Percentiles rank a stretch among this genome's conserved stretches.
Conservation (phyloP, 2,797 vertebrate genomes). For the Austrolebias charrua region DNA sequence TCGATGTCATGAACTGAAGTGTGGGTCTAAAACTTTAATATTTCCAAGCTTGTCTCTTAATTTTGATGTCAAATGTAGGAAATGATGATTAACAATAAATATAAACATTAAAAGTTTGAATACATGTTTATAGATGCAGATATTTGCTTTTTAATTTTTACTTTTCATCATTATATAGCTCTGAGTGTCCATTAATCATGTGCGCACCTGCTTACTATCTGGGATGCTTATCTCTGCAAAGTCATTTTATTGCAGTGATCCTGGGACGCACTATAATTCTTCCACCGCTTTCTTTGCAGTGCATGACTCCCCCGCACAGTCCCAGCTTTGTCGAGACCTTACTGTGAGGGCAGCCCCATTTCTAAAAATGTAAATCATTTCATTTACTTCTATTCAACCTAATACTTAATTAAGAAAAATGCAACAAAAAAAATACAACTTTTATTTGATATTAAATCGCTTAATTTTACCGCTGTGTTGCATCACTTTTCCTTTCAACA, state of each 20-base stretch:
- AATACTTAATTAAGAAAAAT: background rate
- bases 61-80: background rate
- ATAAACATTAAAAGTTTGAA: background rate
- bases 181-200: constrained; percentile 10
- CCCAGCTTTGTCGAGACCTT: constrained; percentile 87
- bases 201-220: constrained; percentile 20
- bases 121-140: background rate
- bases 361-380: background rate
- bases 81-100: background rate
- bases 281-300: constrained; percentile 76
- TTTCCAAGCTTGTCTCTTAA: background rate
- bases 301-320: constrained; percentile 98
- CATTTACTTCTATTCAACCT: no score
- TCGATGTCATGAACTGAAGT: no score
- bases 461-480: background rate
- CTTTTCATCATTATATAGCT: constrained; percentile 15
- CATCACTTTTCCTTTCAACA: background rate
- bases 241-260: no score
- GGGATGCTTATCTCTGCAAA: constrained; percentile 30
- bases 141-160: background rate
- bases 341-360: background rate
- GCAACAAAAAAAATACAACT: background rate
- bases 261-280: constrained; percentile 3
- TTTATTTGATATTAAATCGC: background rate
- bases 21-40: background rate